phyloP scores from a whole-genome alignment of 1,140 invertebrate genomes.

The Hyposmocoma kahamanoa region DNA sequence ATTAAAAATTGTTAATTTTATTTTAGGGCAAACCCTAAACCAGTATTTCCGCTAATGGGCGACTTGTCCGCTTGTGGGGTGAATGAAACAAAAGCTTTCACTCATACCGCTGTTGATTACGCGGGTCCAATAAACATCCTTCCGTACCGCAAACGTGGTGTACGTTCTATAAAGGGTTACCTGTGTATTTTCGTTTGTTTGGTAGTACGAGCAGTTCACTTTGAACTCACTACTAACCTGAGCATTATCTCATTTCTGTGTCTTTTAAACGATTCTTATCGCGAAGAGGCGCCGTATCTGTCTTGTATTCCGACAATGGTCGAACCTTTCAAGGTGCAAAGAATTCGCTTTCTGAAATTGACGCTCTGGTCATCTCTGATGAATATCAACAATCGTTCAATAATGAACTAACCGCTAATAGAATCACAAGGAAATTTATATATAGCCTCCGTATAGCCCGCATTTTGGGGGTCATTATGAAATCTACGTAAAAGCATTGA shows the following conservation, averaged over 20 bases:
- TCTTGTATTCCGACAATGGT: conserved; percentile 28
- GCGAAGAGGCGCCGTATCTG: conserved; percentile 25
- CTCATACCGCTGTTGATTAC: conserved; percentile 32
- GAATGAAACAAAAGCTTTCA: conserved; percentile 27
- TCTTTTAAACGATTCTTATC: conserved; percentile 39
- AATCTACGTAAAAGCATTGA: conserved; percentile 17
- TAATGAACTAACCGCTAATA: conserved; percentile 12
- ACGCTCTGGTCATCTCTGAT: conserved; percentile 9
- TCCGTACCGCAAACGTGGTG: conserved; percentile 10
- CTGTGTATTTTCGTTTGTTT: conserved; percentile 46
- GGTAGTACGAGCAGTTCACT: conserved; percentile 38
- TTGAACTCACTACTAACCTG: conserved; percentile 42
- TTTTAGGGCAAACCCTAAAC: conserved; percentile 3
- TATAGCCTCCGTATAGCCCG: no score
- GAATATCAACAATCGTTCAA: conserved; percentile 4
- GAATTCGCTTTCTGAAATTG: conserved; percentile 6
- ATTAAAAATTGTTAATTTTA: conserved; percentile 7
- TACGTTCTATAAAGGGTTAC: conserved; percentile 31
- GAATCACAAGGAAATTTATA: conserved; percentile 17
- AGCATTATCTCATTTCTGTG: conserved; percentile 33
- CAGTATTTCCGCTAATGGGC: conserved; percentile 19
- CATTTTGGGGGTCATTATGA: conserved; percentile 31
- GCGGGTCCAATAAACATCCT: conserved; percentile 30
- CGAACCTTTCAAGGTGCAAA: conserved; percentile 27
- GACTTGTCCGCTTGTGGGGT: conserved; percentile 27